Evolutionary conservation across 2,113 vertebrate species (phyloP).

Genomic region (Labeo catla): DNA sequence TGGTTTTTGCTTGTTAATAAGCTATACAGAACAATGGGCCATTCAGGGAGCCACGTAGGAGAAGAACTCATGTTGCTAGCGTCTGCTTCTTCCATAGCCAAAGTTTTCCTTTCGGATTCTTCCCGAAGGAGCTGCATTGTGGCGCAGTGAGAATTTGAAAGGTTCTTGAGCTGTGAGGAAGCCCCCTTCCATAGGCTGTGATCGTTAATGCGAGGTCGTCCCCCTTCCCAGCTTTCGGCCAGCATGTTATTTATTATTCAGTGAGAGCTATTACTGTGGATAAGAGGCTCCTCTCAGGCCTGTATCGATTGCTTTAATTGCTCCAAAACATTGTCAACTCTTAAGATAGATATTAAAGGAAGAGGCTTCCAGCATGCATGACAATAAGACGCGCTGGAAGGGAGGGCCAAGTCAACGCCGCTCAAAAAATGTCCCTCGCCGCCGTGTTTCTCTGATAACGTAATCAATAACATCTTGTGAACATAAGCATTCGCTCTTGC

Average conservation of each 20-base stretch:
- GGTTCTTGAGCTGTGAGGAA: constrained; percentile 42
- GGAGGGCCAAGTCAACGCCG: constrained; percentile 59
- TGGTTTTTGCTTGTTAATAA: constrained; percentile 42
- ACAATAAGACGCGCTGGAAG: constrained; percentile 65
- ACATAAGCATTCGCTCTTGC: constrained; percentile 62
- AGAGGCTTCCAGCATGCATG: constrained; percentile 62
- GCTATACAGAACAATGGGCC: constrained; percentile 45
- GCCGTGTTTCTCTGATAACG: constrained; percentile 60
- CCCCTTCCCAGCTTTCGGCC: constrained; percentile 54
- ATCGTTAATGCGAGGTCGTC: constrained; percentile 61
- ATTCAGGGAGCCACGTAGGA: constrained; percentile 34
- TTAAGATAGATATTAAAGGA: constrained; percentile 82
- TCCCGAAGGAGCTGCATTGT: neutral
- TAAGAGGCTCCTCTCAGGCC: constrained; percentile 79
- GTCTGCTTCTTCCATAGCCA: neutral
- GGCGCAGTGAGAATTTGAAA: constrained; percentile 33
- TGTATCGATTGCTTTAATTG: constrained; percentile 82
- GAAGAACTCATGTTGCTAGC: neutral
- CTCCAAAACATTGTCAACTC: constrained; percentile 81
- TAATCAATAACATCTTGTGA: constrained; percentile 73
- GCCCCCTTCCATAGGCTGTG: constrained; percentile 41
- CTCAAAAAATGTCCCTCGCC: constrained; percentile 64
- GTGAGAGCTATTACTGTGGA: constrained; percentile 80
- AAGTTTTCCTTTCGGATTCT: neutral
- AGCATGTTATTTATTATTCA: constrained; percentile 79